Conservation (phyloP, 2,797 vertebrate species). For the Cyclopterus lumpus region DNA sequence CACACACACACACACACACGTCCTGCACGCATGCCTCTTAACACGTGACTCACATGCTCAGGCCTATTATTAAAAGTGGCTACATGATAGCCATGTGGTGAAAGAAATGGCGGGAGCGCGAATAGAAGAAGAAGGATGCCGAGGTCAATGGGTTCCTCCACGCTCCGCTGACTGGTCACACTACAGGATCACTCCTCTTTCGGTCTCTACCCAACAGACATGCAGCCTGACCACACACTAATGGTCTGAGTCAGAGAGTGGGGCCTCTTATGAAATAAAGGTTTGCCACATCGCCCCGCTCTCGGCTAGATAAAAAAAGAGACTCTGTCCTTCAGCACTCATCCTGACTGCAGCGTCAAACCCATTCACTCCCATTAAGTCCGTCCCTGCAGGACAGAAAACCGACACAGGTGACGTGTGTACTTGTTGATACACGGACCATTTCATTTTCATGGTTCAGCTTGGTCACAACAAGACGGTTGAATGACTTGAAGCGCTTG, state of each 20-base stretch:
- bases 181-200: constrained; percentile 63
- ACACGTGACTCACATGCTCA: constrained; percentile 57
- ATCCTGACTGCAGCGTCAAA: constrained; percentile 24
- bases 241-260: constrained; percentile 71
- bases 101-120: constrained; percentile 50
- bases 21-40: constrained; percentile 33
- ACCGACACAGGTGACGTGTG: constrained; percentile 41
- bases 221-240: constrained; percentile 72
- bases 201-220: constrained; percentile 66
- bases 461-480: constrained; percentile 57
- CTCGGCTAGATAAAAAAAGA: constrained; percentile 51
- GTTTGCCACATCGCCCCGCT: constrained; percentile 70
- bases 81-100: constrained; percentile 68
- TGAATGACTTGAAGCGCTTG: constrained; percentile 48
- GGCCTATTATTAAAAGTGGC: constrained; percentile 67
- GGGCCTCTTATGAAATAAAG: constrained; percentile 73
- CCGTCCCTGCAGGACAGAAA: constrained; percentile 15
- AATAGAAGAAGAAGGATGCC: constrained; percentile 37
- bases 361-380: constrained; percentile 16
- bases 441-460: constrained; percentile 63
- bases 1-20: background rate
- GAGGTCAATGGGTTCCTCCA: constrained; percentile 77
- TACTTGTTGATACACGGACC: constrained; percentile 62
- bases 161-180: constrained; percentile 67
- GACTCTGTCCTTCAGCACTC: constrained; percentile 47